phyloP scores from a whole-genome alignment of 2,113 vertebrate species.

The Stigmatopora nigra region DNA sequence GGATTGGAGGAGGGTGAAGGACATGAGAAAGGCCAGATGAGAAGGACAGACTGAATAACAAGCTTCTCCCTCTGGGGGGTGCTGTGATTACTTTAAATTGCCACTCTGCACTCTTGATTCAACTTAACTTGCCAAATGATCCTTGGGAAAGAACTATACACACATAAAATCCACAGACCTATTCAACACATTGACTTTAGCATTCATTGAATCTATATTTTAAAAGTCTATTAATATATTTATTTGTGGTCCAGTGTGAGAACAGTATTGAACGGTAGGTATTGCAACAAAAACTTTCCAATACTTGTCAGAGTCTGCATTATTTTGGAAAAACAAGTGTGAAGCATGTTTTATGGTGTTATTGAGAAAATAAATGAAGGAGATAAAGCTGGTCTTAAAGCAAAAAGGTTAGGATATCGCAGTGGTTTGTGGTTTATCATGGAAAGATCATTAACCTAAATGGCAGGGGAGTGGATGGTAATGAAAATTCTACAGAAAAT shows the following conservation, averaged over 20 bases:
- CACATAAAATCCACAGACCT: slow-evolving; percentile 50
- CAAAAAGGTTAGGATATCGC: no score
- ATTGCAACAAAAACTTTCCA: not conserved
- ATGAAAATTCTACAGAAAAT: not conserved
- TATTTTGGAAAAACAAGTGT: not conserved
- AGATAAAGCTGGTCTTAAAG: no score
- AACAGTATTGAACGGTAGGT: not conserved
- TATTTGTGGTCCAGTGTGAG: not conserved
- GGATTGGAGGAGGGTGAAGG: slow-evolving; percentile 24
- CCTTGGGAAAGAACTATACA: slow-evolving; percentile 58
- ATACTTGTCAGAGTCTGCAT: not conserved
- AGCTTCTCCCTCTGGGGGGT: slow-evolving; percentile 64
- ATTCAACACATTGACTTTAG: slow-evolving; percentile 5
- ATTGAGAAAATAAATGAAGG: no score
- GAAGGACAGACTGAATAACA: slow-evolving; percentile 31
- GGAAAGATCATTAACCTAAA: not conserved
- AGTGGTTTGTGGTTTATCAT: not conserved
- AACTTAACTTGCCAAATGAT: slow-evolving; percentile 67
- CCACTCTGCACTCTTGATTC: slow-evolving; percentile 40
- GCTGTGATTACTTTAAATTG: slow-evolving; percentile 65
- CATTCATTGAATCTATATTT: slow-evolving; percentile 34
- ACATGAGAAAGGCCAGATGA: slow-evolving; percentile 25
- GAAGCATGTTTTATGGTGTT: no score
- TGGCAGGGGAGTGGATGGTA: no score
- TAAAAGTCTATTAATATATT: not conserved